Conservation (phyloP, 1,140 invertebrate species). For the Diabrotica undecimpunctata region DNA sequence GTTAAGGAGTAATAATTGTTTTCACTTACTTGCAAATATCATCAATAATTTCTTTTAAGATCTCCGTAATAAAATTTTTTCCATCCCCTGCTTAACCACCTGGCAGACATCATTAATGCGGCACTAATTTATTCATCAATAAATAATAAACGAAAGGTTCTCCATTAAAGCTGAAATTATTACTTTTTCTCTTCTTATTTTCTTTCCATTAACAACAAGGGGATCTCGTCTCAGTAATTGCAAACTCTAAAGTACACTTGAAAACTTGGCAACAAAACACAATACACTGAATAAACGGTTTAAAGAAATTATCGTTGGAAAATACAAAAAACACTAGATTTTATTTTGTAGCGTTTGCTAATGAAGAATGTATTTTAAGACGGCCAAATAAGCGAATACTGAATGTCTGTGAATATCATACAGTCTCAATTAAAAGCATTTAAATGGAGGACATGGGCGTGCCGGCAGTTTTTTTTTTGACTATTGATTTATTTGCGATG, state of each 20-base stretch:
- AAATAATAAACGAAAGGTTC: background rate
- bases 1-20: no score
- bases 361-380: constrained; percentile 11
- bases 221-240: constrained; percentile 8
- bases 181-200: background rate
- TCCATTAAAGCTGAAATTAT: background rate
- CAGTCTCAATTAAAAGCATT: constrained; percentile 34
- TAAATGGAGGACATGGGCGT: constrained; percentile 5
- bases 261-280: constrained; percentile 7
- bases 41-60: no score
- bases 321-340: background rate
- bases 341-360: background rate
- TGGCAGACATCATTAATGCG: no score
- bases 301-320: background rate
- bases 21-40: no score
- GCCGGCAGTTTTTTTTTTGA: no score
- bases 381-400: constrained; percentile 16
- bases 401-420: constrained; percentile 14
- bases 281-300: background rate
- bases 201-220: background rate
- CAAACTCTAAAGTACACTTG: background rate
- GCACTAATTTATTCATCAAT: background rate
- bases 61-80: no score
- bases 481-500: no score
- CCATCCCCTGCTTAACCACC: no score